Percentiles rank a stretch among this genome's conserved stretches.
Conservation (phyloP, 2,797 vertebrate genomes). For the Percopsis omiscomaycus region DNA sequence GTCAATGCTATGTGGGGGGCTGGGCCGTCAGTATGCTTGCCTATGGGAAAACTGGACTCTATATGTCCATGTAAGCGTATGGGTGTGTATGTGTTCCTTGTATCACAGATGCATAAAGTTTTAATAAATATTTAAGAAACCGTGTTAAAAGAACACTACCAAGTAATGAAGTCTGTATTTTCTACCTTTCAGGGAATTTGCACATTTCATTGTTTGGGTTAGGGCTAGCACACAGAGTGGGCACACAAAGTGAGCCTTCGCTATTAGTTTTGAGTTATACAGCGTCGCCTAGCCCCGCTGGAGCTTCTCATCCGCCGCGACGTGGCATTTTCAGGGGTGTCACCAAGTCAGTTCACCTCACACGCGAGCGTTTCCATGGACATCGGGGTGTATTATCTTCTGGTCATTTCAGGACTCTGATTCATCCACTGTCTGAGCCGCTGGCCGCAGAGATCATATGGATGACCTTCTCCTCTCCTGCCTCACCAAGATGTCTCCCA, state of each 20-base stretch:
- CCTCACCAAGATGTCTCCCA: constrained; percentile 16
- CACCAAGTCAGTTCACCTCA: too few species aligned
- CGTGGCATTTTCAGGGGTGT: too few species aligned
- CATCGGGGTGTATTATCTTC: constrained; percentile 12
- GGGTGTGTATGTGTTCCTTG: background rate
- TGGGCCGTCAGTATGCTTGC: constrained; percentile 23
- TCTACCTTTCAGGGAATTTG: background rate
- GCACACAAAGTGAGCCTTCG: background rate
- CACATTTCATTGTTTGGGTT: background rate
- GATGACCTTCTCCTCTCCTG: constrained; percentile 41
- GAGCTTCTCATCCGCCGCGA: too few species aligned
- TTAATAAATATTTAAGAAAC: constrained; percentile 16
- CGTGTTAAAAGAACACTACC: constrained; percentile 16
- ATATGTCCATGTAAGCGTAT: background rate
- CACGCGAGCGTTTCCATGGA: background rate
- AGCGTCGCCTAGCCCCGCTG: background rate
- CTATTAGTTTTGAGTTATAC: background rate
- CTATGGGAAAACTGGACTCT: constrained; percentile 13
- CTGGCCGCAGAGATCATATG: constrained; percentile 19
- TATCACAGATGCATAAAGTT: constrained; percentile 13
- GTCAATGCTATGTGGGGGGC: constrained; percentile 35
- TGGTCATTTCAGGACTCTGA: constrained; percentile 14
- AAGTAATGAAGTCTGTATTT: background rate
- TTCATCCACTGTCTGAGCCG: constrained; percentile 23
- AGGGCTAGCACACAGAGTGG: background rate